These are phyloP conservation scores for Myiagra hebetior DNA, from an alignment of 2,113 vertebrate genomes.

Conservation along the genomic window DNA sequence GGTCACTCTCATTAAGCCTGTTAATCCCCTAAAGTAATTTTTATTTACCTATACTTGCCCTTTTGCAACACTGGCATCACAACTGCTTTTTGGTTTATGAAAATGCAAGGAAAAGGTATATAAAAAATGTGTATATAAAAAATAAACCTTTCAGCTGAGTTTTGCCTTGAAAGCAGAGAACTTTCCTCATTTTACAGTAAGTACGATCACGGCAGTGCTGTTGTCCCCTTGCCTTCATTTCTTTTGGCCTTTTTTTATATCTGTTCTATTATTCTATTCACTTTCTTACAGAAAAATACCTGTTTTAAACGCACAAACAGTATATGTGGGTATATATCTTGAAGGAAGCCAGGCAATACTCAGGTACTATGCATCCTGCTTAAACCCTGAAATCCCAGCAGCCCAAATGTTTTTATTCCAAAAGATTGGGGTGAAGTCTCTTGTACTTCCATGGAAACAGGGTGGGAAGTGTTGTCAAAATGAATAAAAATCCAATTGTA, in stretches of 20 bases:
- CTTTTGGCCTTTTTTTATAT: background rate
- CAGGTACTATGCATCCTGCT: background rate
- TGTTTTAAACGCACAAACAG: background rate
- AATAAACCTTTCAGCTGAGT: background rate
- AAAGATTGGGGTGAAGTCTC: background rate
- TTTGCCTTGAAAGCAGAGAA: background rate
- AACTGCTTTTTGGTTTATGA: background rate
- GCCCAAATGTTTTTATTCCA: background rate
- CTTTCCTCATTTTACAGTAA: background rate
- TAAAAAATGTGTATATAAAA: background rate
- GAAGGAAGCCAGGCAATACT: background rate
- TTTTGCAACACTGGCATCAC: background rate
- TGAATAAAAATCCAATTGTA: background rate
- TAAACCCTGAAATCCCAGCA: background rate
- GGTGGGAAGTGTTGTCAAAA: background rate
- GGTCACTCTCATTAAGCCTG: background rate
- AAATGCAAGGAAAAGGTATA: background rate
- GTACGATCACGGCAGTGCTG: background rate
- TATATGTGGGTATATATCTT: background rate
- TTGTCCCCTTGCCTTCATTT: background rate
- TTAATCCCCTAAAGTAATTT: slow-evolving; percentile 5
- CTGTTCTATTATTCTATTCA: background rate
- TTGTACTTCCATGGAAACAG: background rate
- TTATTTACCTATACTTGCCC: slow-evolving; percentile 25
- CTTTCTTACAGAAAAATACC: background rate